Base-by-base conservation (phyloP, 2,888 invertebrate genomes). In the Zootermopsis nevadensis region DNA sequence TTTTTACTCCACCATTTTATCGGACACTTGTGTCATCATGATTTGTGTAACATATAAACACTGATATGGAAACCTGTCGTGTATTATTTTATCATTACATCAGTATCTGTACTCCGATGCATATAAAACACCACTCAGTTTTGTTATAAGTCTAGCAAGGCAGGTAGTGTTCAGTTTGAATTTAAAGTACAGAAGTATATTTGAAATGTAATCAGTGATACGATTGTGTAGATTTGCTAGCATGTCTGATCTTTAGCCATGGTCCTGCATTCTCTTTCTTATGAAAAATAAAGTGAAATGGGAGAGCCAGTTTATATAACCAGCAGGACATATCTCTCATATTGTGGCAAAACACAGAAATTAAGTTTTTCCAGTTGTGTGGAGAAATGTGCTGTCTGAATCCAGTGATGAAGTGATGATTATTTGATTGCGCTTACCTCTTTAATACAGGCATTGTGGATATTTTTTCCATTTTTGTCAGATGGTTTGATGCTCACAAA, bases 141-240 rank as follows among this genome's bases (percentile, higher is more conserved):
- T 82, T 76, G 82, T 82, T 82, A 74, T 53, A 76, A 53, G 53
- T 77, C 33, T 77, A 82, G 72, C 76, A 35, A 53, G 77, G 42
- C 82, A 82, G 79, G 79, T 79, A 79, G 79, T 60, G 38, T 79
- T 79, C 79, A 79, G 77, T 79, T 79, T 66, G 35, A 79, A 79
- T 66, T 35, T 79, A 79, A 74, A 76, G 82, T 82, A 82, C 82
- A 38, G 77, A 77, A 77, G 76, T 82, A 77, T 77, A 77, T 69
- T 22, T 67, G 67, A 76, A 33, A 67, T 83, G 77, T 77, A 82
- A 82, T 83, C 77, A 67, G 35, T 31, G 69, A 69, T 77, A 83
- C 83, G 60, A 72, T 53, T 82, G 76, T 83, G 79, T 83, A 83
- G 83, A 80, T 77, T 77, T 79, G 83, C 77, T 77, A 79, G 82